These are phyloP conservation scores for Hipparchia semele DNA, from an alignment of 2,888 invertebrate species.

Conservation along the genomic window DNA sequence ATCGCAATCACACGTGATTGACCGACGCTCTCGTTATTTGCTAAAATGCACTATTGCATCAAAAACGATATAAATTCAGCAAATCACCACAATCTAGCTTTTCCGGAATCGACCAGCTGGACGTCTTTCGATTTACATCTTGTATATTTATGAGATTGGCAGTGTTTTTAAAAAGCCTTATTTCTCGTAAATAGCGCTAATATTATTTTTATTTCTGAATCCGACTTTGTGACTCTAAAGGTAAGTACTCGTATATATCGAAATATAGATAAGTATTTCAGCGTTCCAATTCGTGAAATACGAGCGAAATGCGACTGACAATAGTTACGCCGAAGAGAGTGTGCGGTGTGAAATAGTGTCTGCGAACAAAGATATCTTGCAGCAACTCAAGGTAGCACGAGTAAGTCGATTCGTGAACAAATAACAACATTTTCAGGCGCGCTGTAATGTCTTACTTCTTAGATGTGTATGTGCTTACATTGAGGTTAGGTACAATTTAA, in stretches of 20 bases:
- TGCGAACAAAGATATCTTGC: constrained; percentile 20
- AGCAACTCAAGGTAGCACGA: constrained; percentile 12
- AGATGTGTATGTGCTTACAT: not conserved
- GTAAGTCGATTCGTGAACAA: constrained; percentile 8
- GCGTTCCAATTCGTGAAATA: constrained; percentile 32
- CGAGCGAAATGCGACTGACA: constrained; percentile 24
- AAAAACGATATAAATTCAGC: too few relatives aligned
- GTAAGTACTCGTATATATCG: constrained; percentile 22
- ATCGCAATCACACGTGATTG: too few relatives aligned
- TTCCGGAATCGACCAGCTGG: too few relatives aligned
- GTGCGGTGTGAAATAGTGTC: constrained; percentile 12
- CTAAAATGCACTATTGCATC: too few relatives aligned
- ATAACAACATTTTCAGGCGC: constrained; percentile 19
- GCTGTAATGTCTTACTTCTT: constrained; percentile 4
- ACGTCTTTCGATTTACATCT: too few relatives aligned
- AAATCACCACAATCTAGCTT: too few relatives aligned
- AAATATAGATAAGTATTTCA: constrained; percentile 37
- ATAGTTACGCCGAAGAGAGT: constrained; percentile 20
- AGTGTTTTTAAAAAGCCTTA: too few relatives aligned
- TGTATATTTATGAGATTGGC: too few relatives aligned
- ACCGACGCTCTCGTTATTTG: too few relatives aligned
- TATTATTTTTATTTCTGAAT: too few relatives aligned
- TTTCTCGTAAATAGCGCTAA: not conserved
- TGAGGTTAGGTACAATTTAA: not conserved
- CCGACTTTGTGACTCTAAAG: too few relatives aligned